phyloP scores from a whole-genome alignment of 2,888 invertebrate genomes.

The Polyommatus iphigenia region DNA sequence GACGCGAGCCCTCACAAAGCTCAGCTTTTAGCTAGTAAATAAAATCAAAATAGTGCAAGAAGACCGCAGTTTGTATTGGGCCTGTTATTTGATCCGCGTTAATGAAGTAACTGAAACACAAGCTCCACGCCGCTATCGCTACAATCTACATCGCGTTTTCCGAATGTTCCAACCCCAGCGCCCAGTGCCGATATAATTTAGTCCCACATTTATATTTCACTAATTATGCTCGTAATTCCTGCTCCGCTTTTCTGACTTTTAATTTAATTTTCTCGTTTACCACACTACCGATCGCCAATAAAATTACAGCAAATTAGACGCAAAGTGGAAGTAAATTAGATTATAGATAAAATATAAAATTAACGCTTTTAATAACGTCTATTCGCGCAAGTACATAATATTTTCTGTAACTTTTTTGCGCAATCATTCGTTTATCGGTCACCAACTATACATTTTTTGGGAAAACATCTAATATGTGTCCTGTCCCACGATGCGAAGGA shows the following conservation, averaged over 20 bases:
- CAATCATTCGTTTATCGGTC: not conserved
- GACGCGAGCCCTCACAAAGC: too few relatives aligned
- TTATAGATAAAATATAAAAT: not conserved
- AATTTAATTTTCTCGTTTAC: slow-evolving; percentile 13
- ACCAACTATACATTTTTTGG: not conserved
- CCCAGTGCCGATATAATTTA: not conserved
- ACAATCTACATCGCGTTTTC: slow-evolving; percentile 1
- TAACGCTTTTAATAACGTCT: not conserved
- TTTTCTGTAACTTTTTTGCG: not conserved
- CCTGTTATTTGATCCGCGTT: not conserved
- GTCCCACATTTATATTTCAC: slow-evolving; percentile 10
- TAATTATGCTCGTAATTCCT: slow-evolving; percentile 2
- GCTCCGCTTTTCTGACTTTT: not conserved
- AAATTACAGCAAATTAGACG: slow-evolving; percentile 5
- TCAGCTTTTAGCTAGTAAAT: too few relatives aligned
- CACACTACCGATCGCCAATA: not conserved
- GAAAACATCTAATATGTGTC: not conserved
- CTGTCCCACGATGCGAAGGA: not conserved
- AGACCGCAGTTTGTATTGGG: not conserved
- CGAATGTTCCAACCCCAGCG: not conserved
- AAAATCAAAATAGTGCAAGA: not conserved
- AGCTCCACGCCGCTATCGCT: not conserved
- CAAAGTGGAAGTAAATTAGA: slow-evolving; percentile 1
- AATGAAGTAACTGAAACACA: not conserved
- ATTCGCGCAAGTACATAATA: not conserved